Evolutionary conservation across 2,113 vertebrate genomes (phyloP).

Genomic region (Amblyornis subalaris): DNA sequence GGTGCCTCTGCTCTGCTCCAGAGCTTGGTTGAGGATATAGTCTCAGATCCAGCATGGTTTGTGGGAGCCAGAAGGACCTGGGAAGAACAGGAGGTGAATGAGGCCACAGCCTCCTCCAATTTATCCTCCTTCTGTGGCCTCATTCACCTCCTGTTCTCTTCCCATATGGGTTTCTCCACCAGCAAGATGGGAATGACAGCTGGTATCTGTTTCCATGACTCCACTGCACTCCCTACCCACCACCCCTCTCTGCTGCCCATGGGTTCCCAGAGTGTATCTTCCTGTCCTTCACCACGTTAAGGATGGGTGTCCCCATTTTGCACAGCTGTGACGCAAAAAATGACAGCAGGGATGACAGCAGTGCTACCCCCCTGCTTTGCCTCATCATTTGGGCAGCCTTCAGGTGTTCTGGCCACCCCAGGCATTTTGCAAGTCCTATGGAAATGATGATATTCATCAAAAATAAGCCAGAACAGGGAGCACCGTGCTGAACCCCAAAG

Average conservation of each 20-base stretch:
- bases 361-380: not conserved
- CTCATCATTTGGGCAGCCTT: not conserved
- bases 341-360: not conserved
- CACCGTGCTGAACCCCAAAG: not conserved
- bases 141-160: constrained; percentile 39
- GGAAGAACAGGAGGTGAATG: not conserved
- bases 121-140: not conserved
- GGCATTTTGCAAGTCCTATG: not conserved
- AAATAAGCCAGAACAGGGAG: not conserved
- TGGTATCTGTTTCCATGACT: not conserved
- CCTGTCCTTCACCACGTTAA: not conserved
- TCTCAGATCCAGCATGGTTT: not conserved
- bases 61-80: not conserved
- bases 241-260: not conserved
- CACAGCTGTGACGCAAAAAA: not conserved
- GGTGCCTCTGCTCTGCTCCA: not conserved
- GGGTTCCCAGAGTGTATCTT: not conserved
- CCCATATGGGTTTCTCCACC: not conserved
- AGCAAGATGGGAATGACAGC: constrained; percentile 21
- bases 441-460: not conserved
- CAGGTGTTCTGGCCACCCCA: not conserved
- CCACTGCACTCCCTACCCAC: rapidly evolving
- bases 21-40: not conserved
- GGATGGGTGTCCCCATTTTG: not conserved
- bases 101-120: not conserved